These are phyloP conservation scores for Ennomos erosarius DNA, from an alignment of 2,888 invertebrate species.

Conservation along the genomic window DNA sequence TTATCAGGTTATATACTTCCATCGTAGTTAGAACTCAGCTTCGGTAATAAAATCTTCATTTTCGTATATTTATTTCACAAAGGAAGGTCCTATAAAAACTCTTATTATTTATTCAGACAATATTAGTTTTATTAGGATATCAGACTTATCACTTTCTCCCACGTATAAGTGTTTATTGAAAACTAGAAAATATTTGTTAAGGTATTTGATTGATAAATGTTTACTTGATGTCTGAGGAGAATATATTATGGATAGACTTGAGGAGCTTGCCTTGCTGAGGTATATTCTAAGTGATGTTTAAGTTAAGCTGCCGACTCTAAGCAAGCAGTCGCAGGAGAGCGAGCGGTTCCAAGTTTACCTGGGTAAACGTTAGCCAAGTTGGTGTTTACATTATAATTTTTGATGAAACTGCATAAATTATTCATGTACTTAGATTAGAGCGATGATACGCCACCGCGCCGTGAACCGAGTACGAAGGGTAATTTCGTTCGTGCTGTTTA, in stretches of 20 bases:
- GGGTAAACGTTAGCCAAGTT: slow-evolving; percentile 38
- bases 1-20: too few species aligned
- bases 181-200: slow-evolving; percentile 28
- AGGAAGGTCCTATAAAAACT: slow-evolving; percentile 30
- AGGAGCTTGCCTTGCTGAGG: slow-evolving; percentile 27
- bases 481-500: slow-evolving; percentile 43
- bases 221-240: slow-evolving; percentile 23
- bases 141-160: slow-evolving; percentile 17
- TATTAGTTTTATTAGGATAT: slow-evolving; percentile 26
- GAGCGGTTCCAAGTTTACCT: slow-evolving; percentile 13
- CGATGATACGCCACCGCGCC: slow-evolving; percentile 34
- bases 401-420: slow-evolving; percentile 44
- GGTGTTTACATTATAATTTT: slow-evolving; percentile 42
- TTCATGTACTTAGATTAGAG: slow-evolving; percentile 42
- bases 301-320: slow-evolving; percentile 13
- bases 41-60: background rate
- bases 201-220: slow-evolving; percentile 33
- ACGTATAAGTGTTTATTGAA: slow-evolving; percentile 7
- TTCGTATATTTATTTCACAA: slow-evolving; percentile 32
- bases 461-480: slow-evolving; percentile 28
- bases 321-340: background rate
- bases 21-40: too few species aligned
- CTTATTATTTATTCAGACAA: slow-evolving; percentile 25
- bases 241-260: slow-evolving; percentile 28
- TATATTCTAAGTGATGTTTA: slow-evolving; percentile 39